Base-by-base conservation (phyloP, 2,113 vertebrate genomes). In the Rafetus swinhoei region DNA sequence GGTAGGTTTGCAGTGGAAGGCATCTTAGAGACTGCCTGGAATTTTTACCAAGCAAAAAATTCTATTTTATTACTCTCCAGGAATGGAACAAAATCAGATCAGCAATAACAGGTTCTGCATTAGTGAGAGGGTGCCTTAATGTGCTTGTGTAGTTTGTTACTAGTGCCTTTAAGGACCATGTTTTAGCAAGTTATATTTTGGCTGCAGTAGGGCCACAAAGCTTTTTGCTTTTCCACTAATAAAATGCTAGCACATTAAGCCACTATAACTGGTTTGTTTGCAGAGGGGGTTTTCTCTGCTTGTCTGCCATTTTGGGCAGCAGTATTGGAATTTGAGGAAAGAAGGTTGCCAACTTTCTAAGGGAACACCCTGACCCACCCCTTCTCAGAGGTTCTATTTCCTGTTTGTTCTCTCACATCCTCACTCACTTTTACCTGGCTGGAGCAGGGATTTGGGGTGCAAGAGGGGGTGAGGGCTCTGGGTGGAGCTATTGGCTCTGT, bases 171-270 rank as follows among this genome's bases (percentile, higher is more conserved):
- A 76, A 27, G 91, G 50, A 91, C 22, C 92, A 55, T 89, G 95
- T 95, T 93, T 83, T 12, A 56, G 90, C 96, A 97, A 94, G 96
- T 96, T 89, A 69, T 22, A 53, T 84, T 97, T 95, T 93, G 94
- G 60, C 86, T 3, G 12, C 86, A 60, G 76, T 76, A 1, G 54
- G 32, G 80, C 94, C 93, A 89, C 83, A 88, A 59, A 81, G 29
- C 84, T 94, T 60, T 83, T 93, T 54, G 29, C 92, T 81, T 90
- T 86, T 59, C 2, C 0, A 24, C 77, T 86, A 94, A 81, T 82
- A 89, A 60, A 9, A 86, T 85, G 82, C 86, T 93, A 54, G 81
- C 89, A 83, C 3, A 4, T 93, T 89, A 54, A 74, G 88, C 19
- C n/a, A 39, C 0, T 0, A 53, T 89, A 69, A 69, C 62, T 15